phyloP scores from a whole-genome alignment of 2,113 vertebrate species.

The Galemys pyrenaicus region DNA sequence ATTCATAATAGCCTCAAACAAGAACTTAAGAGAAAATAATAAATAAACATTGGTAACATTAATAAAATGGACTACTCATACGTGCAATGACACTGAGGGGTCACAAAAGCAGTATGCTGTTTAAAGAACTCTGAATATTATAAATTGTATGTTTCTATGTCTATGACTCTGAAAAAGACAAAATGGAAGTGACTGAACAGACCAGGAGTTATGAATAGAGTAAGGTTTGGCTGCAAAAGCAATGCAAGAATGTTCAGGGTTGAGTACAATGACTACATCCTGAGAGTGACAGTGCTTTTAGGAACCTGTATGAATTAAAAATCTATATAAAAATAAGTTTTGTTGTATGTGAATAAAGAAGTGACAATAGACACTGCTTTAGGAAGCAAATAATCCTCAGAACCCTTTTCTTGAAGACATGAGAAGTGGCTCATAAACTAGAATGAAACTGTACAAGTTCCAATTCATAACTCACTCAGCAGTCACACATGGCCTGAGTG shows the following conservation, averaged over 20 bases:
- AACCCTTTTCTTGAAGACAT: neutral
- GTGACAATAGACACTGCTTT: neutral
- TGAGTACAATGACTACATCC: neutral
- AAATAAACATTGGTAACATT: neutral
- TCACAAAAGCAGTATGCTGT: neutral
- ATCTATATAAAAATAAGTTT: neutral
- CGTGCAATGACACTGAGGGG: neutral
- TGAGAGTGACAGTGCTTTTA: neutral
- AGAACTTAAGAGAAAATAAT: neutral
- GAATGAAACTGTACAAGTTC: neutral
- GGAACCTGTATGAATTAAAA: neutral
- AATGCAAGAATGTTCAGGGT: neutral
- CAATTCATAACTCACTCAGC: neutral
- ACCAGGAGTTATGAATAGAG: neutral
- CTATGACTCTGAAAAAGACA: neutral
- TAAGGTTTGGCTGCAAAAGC: neutral
- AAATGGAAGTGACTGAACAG: neutral
- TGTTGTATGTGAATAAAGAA: neutral
- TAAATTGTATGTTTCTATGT: neutral
- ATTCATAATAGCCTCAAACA: neutral
- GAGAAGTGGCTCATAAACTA: neutral
- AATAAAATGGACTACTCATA: neutral
- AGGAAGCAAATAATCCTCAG: neutral
- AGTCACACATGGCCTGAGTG: neutral
- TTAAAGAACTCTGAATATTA: neutral